Conservation (phyloP, 1,140 invertebrate genomes). For the Oncopeltus fasciatus region DNA sequence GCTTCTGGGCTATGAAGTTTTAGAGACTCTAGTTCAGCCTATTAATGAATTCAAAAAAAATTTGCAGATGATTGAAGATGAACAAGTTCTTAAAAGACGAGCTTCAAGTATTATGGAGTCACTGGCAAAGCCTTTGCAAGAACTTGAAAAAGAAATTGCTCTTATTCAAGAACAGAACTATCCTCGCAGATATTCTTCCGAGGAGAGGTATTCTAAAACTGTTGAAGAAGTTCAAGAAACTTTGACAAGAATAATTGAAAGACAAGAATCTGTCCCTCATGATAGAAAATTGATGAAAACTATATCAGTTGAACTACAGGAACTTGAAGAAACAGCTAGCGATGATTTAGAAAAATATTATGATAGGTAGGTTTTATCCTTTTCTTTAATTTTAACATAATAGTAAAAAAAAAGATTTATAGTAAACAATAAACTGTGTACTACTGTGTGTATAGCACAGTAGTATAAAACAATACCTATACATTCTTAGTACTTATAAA, state of each 20-base stretch:
- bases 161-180: conserved; percentile 36
- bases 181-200: background rate
- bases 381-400: too few relatives aligned
- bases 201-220: conserved; percentile 8
- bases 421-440: too few relatives aligned
- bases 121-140: conserved; percentile 33
- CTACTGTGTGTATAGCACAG: too few relatives aligned
- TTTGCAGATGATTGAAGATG: conserved; percentile 22
- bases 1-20: conserved; percentile 26
- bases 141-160: conserved; percentile 42
- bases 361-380: background rate
- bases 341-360: conserved; percentile 16
- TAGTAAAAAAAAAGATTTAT: too few relatives aligned
- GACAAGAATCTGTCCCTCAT: conserved; percentile 4
- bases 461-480: too few relatives aligned
- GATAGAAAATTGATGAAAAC: conserved; percentile 14
- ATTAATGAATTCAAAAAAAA: conserved; percentile 24
- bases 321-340: conserved; percentile 18
- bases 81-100: conserved; percentile 16
- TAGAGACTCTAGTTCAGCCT: conserved; percentile 40
- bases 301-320: conserved; percentile 13
- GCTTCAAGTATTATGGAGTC: conserved; percentile 23
- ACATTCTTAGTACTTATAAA: too few relatives aligned
- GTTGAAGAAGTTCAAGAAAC: conserved; percentile 16
- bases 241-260: conserved; percentile 14